phyloP scores from a whole-genome alignment of 1,140 invertebrate species.

The Eciton burchellii region DNA sequence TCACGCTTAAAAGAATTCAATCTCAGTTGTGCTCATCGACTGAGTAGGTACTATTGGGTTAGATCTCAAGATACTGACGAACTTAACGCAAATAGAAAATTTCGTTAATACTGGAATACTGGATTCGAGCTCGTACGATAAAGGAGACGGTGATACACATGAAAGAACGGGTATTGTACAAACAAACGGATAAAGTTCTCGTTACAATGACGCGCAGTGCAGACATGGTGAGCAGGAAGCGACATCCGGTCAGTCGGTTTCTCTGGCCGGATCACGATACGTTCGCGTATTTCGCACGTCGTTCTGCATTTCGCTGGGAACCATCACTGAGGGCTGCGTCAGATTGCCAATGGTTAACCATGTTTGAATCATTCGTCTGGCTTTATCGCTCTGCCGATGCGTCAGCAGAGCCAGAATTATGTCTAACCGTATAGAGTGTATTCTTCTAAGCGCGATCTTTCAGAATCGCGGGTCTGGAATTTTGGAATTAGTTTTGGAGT shows the following conservation, averaged over 20 bases:
- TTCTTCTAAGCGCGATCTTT: neutral
- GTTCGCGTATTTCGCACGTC: slow-evolving; percentile 60
- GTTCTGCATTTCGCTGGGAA: slow-evolving; percentile 64
- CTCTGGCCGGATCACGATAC: slow-evolving; percentile 60
- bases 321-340: slow-evolving; percentile 51
- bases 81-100: neutral
- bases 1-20: too few species aligned
- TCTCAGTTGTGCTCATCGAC: too few species aligned
- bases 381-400: slow-evolving; percentile 36
- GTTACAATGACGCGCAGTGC: slow-evolving; percentile 61
- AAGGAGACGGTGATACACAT: neutral
- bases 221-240: slow-evolving; percentile 82
- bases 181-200: slow-evolving; percentile 5
- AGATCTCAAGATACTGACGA: too few species aligned
- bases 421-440: neutral
- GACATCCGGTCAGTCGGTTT: slow-evolving; percentile 76
- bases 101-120: neutral
- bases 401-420: neutral
- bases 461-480: neutral
- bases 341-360: slow-evolving; percentile 45
- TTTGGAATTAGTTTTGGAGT: neutral
- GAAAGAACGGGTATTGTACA: neutral
- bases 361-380: slow-evolving; percentile 58
- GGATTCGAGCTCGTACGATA: neutral
- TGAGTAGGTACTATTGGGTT: too few species aligned